Evolutionary conservation across 2,888 invertebrate species (phyloP).

Genomic region (Thecophora atra): DNA sequence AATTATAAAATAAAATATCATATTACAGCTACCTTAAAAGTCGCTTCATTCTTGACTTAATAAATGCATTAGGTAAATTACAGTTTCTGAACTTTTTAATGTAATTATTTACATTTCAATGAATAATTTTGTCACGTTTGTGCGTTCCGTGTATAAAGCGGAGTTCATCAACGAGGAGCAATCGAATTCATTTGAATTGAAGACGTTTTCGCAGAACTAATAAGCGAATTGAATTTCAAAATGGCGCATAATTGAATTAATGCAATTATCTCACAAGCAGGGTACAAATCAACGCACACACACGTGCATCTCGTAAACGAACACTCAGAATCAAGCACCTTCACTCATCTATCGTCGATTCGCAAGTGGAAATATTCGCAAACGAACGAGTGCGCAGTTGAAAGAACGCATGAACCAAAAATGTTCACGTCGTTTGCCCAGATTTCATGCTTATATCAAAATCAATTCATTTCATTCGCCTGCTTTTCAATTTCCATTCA

Average conservation of each 20-base stretch:
- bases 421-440: constrained; percentile 1
- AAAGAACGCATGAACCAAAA: not conserved
- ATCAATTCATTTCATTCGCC: constrained; percentile 23
- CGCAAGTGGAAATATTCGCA: constrained; percentile 8
- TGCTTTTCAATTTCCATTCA: constrained; percentile 27
- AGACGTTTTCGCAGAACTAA: not conserved
- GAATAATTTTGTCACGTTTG: too few species aligned
- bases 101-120: too few species aligned
- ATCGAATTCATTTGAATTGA: too few species aligned
- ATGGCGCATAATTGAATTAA: constrained; percentile 10
- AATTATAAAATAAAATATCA: too few species aligned
- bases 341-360: not conserved
- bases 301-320: too few species aligned
- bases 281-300: not conserved
- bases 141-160: too few species aligned
- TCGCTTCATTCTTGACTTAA: too few species aligned
- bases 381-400: not conserved
- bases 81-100: too few species aligned
- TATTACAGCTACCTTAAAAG: too few species aligned
- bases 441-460: constrained; percentile 27
- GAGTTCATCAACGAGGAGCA: too few species aligned
- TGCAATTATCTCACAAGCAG: not conserved
- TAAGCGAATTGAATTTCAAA: not conserved
- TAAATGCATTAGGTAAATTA: too few species aligned
- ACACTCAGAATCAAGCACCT: not conserved